Evolutionary conservation across 2,113 vertebrate species (phyloP).

Genomic region (Antidorcas marsupialis): DNA sequence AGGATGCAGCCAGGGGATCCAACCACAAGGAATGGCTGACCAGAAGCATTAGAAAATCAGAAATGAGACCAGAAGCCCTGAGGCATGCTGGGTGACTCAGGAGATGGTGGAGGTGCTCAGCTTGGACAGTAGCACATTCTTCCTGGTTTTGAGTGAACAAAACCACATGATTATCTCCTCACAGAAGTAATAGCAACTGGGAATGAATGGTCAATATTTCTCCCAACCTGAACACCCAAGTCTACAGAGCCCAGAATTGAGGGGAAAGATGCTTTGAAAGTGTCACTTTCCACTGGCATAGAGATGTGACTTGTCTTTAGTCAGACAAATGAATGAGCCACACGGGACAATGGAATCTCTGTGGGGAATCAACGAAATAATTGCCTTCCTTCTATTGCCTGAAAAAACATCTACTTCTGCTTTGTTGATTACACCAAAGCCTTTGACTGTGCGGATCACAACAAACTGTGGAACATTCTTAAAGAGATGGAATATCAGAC

Average conservation of each 20-base stretch:
- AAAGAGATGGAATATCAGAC: neutral
- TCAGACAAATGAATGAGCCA: rapidly evolving
- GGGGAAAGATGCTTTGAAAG: neutral
- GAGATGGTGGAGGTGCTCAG: rapidly evolving
- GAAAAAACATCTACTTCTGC: neutral
- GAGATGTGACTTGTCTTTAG: neutral
- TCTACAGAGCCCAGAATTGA: neutral
- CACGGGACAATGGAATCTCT: rapidly evolving
- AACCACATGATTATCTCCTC: neutral
- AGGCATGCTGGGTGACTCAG: neutral
- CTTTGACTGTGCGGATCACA: neutral
- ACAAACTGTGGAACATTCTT: neutral
- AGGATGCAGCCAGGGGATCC: neutral
- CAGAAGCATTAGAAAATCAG: neutral
- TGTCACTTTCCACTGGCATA: neutral
- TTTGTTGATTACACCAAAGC: neutral
- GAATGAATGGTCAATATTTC: rapidly evolving
- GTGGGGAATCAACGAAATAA: rapidly evolving
- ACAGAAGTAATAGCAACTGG: neutral
- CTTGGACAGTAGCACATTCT: rapidly evolving
- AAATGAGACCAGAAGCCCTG: rapidly evolving
- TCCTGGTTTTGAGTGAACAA: neutral
- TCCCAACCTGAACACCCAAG: neutral
- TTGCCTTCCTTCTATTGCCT: neutral
- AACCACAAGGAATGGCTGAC: neutral